Evolutionary conservation across 2,797 vertebrate species (phyloP).

Genomic region (Pelodytes ibericus): DNA sequence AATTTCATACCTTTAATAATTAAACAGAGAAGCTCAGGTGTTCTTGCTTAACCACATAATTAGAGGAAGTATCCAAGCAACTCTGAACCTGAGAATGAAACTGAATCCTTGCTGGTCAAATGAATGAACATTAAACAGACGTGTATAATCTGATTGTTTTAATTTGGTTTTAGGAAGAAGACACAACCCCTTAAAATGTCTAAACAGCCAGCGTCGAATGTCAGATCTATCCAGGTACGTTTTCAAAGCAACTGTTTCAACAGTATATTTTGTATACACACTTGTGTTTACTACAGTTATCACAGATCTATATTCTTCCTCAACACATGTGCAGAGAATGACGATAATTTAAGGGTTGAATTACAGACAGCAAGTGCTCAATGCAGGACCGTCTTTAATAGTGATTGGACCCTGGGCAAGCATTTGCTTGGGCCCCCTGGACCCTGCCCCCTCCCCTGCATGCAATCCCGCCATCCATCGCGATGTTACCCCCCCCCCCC

Average conservation of each 20-base stretch:
- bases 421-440: no score
- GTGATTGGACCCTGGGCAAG: no score
- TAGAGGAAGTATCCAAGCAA: conserved; percentile 82
- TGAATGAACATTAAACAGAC: conserved; percentile 67
- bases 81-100: conserved; percentile 80
- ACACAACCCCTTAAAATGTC: conserved; percentile 84
- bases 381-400: no score
- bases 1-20: conserved; percentile 86
- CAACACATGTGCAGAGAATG: background rate
- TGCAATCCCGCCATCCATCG: no score
- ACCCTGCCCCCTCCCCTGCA: no score
- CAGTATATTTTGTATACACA: background rate
- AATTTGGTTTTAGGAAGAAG: conserved; percentile 79
- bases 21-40: conserved; percentile 77
- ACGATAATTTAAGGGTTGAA: background rate
- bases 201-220: conserved; percentile 91
- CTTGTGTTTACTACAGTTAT: background rate
- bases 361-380: background rate
- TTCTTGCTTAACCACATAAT: conserved; percentile 71
- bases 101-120: conserved; percentile 78
- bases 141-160: conserved; percentile 72
- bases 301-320: background rate
- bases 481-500: no score
- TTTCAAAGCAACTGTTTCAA: background rate
- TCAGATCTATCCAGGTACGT: conserved; percentile 97